Base-by-base conservation (phyloP, 2,888 invertebrate genomes). In the Drosophila flavopinicola region DNA sequence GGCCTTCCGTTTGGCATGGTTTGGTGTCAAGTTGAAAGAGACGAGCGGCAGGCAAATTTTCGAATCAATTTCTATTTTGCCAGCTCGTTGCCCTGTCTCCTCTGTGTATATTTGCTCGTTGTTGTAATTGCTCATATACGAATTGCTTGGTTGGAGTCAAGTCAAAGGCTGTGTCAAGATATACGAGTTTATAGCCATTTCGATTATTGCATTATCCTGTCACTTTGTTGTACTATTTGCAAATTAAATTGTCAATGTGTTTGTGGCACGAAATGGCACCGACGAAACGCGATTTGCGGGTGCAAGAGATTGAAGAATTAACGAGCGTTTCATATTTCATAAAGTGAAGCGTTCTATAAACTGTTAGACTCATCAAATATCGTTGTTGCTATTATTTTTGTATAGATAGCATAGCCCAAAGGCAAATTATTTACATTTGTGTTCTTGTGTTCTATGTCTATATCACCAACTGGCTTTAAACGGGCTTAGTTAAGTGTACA, bases 161-260 rank as follows among this genome's bases (percentile, higher is more conserved):
- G 72, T 30, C 67, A 73, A 30, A 27, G 48, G 44, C 6, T 35
- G 44, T 53, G 49, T 33, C 42, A 41, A 44, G 17, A 53, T 38
- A 67, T 57, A 49, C 48, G 51, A 60, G 60, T 49, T 51, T 48
- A 57, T 64, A 59, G 5, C 45, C 64, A 65, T 64, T 75, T 69
- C 64, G 66, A 78, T 83, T 87, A 87, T 85, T 76, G 67, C 66
- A 86, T 86, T 86, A 86, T 66, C 65, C 68, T 79, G 84, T 76
- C 88, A 86, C 54, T 70, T 60, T 71, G 59, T 70, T 76, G 67
- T 76, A 39, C 67, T 63, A 53, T 11, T 54, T 57, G 76, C 67
- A 86, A 84, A 84, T 86, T 84, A 86, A 84, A 79, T 84, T 86
- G 83, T 87, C 79, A 75, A 76, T 79, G 85, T 67, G 74, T 32